Percentiles rank a stretch among this genome's conserved stretches.
Conservation (phyloP, 2,888 invertebrate species). For the Monoplex corrugatus region DNA sequence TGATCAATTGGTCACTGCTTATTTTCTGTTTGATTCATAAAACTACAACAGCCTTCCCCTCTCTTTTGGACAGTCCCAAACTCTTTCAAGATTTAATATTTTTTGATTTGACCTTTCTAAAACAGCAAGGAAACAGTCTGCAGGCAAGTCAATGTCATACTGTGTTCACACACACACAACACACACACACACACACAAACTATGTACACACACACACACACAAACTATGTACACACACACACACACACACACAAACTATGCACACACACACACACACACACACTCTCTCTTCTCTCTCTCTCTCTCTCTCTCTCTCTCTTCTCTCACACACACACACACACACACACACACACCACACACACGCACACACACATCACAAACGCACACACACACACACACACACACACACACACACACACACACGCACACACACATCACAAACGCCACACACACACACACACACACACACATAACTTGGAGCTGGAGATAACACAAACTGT, state of each 20-base stretch:
- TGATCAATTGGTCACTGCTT: no score
- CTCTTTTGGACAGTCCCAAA: no score
- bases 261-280: background rate
- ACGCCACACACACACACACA: no score
- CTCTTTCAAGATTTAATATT: background rate
- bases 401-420: background rate
- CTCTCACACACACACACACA: background rate
- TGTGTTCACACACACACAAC: no score
- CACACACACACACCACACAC: conserved; percentile 13
- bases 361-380: background rate
- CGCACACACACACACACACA: background rate
- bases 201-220: no score
- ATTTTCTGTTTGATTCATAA: no score
- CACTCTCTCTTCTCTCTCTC: background rate
- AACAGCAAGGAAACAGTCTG: background rate
- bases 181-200: no score
- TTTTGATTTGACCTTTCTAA: background rate
- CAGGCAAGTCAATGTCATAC: background rate
- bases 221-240: no score
- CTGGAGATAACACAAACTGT: no score
- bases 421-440: background rate
- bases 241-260: background rate
- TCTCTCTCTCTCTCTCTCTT: background rate
- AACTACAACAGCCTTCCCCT: no score
- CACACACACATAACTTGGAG: no score